These are phyloP conservation scores for Furnarius figulus DNA, from an alignment of 2,113 vertebrate species.

Conservation along the genomic window DNA sequence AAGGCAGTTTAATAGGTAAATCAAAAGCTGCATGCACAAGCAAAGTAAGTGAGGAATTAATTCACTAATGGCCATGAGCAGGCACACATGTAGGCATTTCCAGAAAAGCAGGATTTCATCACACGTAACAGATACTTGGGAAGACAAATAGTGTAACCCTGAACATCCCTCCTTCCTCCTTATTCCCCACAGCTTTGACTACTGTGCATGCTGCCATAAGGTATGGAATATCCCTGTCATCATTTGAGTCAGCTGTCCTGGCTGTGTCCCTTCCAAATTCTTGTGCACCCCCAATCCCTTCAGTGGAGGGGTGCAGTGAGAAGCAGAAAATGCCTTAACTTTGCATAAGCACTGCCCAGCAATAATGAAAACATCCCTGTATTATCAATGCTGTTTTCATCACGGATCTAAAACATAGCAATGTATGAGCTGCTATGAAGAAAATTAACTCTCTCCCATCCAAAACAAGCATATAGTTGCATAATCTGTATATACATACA, in stretches of 20 bases:
- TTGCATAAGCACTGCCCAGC: not conserved
- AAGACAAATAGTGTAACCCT: not conserved
- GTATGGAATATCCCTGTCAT: not conserved
- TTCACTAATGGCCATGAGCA: not conserved
- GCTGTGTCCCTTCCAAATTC: not conserved
- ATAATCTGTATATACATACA: no score
- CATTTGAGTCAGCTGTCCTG: accelerated
- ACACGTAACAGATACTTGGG: not conserved
- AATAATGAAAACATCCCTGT: accelerated
- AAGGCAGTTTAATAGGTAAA: not conserved
- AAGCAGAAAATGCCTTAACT: not conserved
- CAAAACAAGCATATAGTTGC: no score
- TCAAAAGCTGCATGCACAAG: not conserved
- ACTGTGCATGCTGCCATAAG: not conserved
- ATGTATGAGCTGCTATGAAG: no score
- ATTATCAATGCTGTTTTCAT: not conserved
- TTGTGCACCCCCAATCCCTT: not conserved
- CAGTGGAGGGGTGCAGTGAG: not conserved
- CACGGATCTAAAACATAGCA: no score
- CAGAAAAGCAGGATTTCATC: not conserved
- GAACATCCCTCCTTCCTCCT: not conserved
- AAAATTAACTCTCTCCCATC: no score
- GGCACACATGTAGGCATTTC: not conserved
- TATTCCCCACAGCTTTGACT: not conserved
- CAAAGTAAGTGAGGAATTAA: not conserved